These are phyloP conservation scores for Ochotona curzoniae DNA, from an alignment of 2,113 vertebrate species.

Conservation along the genomic window DNA sequence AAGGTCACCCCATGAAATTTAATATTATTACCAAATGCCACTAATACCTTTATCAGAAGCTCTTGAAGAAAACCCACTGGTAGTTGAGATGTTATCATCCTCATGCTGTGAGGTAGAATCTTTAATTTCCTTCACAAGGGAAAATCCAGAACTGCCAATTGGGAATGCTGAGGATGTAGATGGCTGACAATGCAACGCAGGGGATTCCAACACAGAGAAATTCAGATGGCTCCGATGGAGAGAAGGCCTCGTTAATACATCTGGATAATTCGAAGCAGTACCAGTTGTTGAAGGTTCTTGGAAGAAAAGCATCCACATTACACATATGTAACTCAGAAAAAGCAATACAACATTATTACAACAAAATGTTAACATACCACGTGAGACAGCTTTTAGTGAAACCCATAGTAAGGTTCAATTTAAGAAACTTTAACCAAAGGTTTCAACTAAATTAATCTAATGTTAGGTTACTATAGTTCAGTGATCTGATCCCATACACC, in stretches of 20 bases:
- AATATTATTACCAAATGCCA: conserved; percentile 40
- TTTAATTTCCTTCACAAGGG: conserved; percentile 98
- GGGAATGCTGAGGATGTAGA: conserved; percentile 94
- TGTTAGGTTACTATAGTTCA: not conserved
- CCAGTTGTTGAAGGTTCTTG: conserved; percentile 94
- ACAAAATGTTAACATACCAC: conserved; percentile 64
- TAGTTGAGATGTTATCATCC: conserved; percentile 99
- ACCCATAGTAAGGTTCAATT: conserved; percentile 73
- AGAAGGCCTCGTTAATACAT: conserved; percentile 94
- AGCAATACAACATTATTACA: not conserved
- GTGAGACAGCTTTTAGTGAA: conserved; percentile 41
- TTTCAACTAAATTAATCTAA: conserved; percentile 62
- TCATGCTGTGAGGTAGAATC: conserved; percentile 98
- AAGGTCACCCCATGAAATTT: not conserved
- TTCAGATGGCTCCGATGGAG: conserved; percentile 95
- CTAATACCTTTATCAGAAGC: conserved; percentile 97
- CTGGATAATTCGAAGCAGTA: conserved; percentile 93
- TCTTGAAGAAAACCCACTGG: conserved; percentile 98
- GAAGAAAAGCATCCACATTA: conserved; percentile 61
- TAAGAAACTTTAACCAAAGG: conserved; percentile 75
- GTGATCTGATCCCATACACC: conserved; percentile 2
- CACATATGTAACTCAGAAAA: conserved; percentile 66
- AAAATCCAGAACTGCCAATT: conserved; percentile 90
- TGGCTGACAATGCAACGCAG: conserved; percentile 90
- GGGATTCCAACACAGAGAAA: conserved; percentile 91